Conservation (phyloP, 2,888 invertebrate genomes). For the Papilio elwesi region DNA sequence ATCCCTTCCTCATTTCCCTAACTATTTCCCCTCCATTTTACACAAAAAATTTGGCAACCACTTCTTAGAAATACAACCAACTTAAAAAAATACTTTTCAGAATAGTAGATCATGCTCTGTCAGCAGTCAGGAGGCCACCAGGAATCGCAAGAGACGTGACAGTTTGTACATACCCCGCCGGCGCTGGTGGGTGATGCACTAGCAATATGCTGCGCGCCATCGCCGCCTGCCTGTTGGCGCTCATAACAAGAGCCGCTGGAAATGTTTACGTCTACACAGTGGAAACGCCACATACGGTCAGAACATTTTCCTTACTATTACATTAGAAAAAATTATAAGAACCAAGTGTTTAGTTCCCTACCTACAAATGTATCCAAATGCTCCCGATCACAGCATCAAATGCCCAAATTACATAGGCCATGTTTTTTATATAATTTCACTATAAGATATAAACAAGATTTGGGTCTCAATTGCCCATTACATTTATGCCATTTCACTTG, state of each 20-base stretch:
- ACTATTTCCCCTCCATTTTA: too few relatives aligned
- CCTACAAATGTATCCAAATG: too few relatives aligned
- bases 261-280: constrained; percentile 64
- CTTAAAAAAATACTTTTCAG: constrained; percentile 40
- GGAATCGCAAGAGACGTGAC: constrained; percentile 54
- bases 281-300: constrained; percentile 63
- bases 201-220: constrained; percentile 58
- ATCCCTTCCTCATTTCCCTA: too few relatives aligned
- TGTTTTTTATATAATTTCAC: too few relatives aligned
- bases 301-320: constrained; percentile 34
- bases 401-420: too few relatives aligned
- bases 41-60: background rate
- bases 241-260: constrained; percentile 57
- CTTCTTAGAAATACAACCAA: background rate
- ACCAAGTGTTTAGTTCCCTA: too few relatives aligned
- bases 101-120: constrained; percentile 54
- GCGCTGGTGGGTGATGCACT: constrained; percentile 44
- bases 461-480: too few relatives aligned
- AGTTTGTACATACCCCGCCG: background rate
- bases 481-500: too few relatives aligned
- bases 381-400: too few relatives aligned
- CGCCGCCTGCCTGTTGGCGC: constrained; percentile 55
- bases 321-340: too few relatives aligned
- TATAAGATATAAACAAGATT: too few relatives aligned
- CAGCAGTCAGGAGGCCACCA: constrained; percentile 45